phyloP scores from a whole-genome alignment of 2,797 vertebrate genomes.

The Propithecus perrieri region DNA sequence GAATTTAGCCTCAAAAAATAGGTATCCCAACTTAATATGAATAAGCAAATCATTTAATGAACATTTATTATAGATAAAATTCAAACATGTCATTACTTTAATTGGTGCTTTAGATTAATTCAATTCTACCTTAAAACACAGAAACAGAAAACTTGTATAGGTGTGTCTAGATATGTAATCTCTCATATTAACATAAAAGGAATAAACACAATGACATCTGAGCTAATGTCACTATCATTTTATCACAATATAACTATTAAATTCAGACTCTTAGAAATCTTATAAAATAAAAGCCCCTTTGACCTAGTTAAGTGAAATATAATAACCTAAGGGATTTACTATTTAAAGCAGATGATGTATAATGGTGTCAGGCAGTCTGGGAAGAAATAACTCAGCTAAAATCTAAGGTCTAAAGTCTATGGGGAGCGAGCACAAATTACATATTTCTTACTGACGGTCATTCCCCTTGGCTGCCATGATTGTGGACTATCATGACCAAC shows the following conservation, averaged over 20 bases:
- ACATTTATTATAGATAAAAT: slow-evolving; percentile 69
- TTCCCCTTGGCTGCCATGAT: background rate
- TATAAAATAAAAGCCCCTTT: slow-evolving; percentile 70
- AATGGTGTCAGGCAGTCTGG: slow-evolving; percentile 65
- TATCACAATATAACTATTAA: slow-evolving; percentile 72
- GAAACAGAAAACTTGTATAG: slow-evolving; percentile 60
- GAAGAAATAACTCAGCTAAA: slow-evolving; percentile 54
- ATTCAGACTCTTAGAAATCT: slow-evolving; percentile 62
- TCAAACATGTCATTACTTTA: slow-evolving; percentile 65
- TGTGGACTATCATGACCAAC: background rate
- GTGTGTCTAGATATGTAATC: slow-evolving; percentile 38
- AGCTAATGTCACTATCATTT: slow-evolving; percentile 66
- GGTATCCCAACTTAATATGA: slow-evolving; percentile 29
- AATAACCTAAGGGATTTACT: slow-evolving; percentile 59
- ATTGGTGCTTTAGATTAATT: slow-evolving; percentile 71
- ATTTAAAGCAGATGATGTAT: slow-evolving; percentile 70
- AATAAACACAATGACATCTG: slow-evolving; percentile 65
- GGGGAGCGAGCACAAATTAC: background rate
- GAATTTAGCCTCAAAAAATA: slow-evolving; percentile 45
- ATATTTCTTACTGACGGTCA: background rate
- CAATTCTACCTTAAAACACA: slow-evolving; percentile 70
- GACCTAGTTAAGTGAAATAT: slow-evolving; percentile 68
- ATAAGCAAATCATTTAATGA: slow-evolving; percentile 67
- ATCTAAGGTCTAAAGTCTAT: background rate
- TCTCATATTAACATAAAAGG: slow-evolving; percentile 69